Percentiles rank a stretch among this genome's conserved stretches.
phyloP scores from a whole-genome alignment of 2,888 invertebrate genomes.

The Xanthia icteritia region DNA sequence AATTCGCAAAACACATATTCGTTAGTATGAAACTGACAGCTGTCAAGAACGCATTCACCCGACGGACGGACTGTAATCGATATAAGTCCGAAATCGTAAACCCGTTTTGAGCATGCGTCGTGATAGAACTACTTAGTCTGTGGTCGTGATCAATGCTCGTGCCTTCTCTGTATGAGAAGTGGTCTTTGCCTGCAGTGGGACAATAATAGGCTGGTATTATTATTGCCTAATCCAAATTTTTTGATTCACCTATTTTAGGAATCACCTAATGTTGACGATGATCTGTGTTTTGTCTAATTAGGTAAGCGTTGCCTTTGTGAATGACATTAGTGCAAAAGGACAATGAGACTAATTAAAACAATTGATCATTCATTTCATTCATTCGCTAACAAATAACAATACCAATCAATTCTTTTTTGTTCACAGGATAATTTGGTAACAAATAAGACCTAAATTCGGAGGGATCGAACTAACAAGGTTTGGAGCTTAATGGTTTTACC shows the following conservation, averaged over 20 bases:
- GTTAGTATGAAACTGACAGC: too few species aligned
- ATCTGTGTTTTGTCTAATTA: not conserved
- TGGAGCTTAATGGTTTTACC: conserved; percentile 27
- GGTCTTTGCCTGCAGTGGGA: too few species aligned
- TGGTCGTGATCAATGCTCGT: too few species aligned
- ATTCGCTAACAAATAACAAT: conserved; percentile 9
- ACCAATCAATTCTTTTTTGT: not conserved
- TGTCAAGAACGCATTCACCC: too few species aligned
- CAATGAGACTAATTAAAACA: not conserved
- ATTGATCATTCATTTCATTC: conserved; percentile 15
- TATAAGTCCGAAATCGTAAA: too few species aligned
- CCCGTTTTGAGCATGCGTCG: too few species aligned
- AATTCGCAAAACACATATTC: too few species aligned
- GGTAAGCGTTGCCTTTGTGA: not conserved
- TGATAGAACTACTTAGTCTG: too few species aligned
- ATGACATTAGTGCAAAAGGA: not conserved
- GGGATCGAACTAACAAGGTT: conserved; percentile 23
- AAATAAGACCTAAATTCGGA: not conserved
- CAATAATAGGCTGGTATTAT: too few species aligned
- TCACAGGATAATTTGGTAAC: conserved; percentile 3
- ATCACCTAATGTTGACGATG: not conserved
- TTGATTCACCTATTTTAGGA: not conserved
- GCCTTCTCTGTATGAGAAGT: too few species aligned
- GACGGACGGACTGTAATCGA: too few species aligned
- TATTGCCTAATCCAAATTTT: not conserved